These are phyloP conservation scores for Metaphire vulgaris DNA, from an alignment of 1,140 invertebrate species.

Conservation along the genomic window DNA sequence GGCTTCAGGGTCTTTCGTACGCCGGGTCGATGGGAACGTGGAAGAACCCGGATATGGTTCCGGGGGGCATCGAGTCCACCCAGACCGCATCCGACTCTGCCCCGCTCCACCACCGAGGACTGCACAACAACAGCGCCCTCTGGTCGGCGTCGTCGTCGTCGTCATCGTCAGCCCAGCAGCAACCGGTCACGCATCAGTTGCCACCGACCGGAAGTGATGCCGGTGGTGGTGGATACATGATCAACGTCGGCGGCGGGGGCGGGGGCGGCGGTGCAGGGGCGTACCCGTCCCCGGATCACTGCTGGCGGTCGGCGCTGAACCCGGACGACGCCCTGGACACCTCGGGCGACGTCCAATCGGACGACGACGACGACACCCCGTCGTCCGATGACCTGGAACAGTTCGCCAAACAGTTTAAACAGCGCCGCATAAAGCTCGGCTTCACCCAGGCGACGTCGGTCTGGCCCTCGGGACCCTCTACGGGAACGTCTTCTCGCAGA, in stretches of 20 bases:
- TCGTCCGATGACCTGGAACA: conserved; percentile 96
- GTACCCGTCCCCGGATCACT: not conserved
- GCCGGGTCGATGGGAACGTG: not conserved
- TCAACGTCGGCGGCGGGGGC: too few species aligned
- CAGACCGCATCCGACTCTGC: not conserved
- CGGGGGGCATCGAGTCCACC: not conserved
- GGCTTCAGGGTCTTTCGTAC: not conserved
- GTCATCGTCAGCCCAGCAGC: not conserved
- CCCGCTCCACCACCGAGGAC: not conserved
- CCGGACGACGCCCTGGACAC: not conserved
- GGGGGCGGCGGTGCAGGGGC: too few species aligned
- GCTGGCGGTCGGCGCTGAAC: not conserved
- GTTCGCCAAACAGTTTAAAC: conserved; percentile 99
- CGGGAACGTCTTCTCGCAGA: conserved; percentile 98
- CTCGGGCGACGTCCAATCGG: conserved; percentile 37
- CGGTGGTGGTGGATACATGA: not conserved
- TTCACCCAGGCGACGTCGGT: conserved; percentile 92
- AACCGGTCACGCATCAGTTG: not conserved
- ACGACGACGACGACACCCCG: conserved; percentile 64
- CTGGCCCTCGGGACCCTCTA: conserved; percentile 94
- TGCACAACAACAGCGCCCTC: not conserved
- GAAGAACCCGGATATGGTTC: not conserved
- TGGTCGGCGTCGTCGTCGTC: not conserved
- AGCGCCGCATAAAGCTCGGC: conserved; percentile 93
- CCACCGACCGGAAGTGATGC: not conserved